Percentiles rank a stretch among this genome's conserved stretches.
These are phyloP conservation scores for Pemphredon lugubris DNA, from an alignment of 2,888 invertebrate genomes.

Conservation along the genomic window DNA sequence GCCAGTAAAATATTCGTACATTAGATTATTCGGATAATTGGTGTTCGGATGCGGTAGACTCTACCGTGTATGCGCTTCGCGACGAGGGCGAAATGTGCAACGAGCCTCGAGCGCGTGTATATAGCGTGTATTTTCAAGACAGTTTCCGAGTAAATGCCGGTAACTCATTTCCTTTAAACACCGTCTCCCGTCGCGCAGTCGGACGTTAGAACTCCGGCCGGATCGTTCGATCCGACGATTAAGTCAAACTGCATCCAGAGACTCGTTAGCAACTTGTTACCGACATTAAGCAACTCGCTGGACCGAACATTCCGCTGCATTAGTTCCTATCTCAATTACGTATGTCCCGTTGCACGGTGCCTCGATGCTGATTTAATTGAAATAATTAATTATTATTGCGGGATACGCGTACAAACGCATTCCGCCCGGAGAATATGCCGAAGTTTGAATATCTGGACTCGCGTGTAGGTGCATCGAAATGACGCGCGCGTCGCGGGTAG, in stretches of 20 bases:
- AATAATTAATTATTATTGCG: conserved; percentile 38
- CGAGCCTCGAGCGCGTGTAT: background rate
- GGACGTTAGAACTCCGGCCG: conserved; percentile 1
- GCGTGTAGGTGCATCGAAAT: background rate
- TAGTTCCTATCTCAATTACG: conserved; percentile 43
- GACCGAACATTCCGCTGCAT: conserved; percentile 40
- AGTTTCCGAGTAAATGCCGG: background rate
- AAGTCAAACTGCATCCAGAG: conserved; percentile 37
- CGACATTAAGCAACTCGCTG: conserved; percentile 39
- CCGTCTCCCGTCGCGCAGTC: background rate
- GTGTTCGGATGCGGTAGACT: no score
- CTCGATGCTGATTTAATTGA: conserved; percentile 23
- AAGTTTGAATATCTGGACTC: background rate
- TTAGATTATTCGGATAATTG: no score
- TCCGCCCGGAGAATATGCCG: background rate
- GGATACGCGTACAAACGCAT: background rate
- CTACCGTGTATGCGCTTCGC: no score
- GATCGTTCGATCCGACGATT: conserved; percentile 39
- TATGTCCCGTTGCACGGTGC: background rate
- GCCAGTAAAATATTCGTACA: no score
- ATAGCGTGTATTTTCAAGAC: background rate
- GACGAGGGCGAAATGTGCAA: background rate
- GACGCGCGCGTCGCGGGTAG: background rate
- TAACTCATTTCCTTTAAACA: conserved; percentile 2
- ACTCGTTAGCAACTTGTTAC: conserved; percentile 59